phyloP scores from a whole-genome alignment of 2,113 vertebrate genomes.

The Pluvialis apricaria region DNA sequence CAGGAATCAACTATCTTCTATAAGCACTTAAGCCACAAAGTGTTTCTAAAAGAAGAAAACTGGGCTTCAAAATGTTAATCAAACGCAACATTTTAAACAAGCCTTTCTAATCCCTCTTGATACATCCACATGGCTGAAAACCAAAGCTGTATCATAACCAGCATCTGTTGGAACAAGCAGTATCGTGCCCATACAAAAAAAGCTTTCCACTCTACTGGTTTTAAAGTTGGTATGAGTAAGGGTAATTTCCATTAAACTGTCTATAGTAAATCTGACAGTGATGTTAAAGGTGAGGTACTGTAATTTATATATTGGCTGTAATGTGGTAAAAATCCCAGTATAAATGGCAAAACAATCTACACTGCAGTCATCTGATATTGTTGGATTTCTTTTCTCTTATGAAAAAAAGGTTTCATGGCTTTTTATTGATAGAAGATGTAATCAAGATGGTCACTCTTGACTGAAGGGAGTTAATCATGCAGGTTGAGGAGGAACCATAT shows the following conservation, averaged over 20 bases:
- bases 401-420: not conserved
- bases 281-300: not conserved
- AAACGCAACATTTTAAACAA: constrained; percentile 36
- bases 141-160: not conserved
- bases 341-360: not conserved
- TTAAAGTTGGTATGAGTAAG: not conserved
- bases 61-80: not conserved
- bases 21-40: not conserved
- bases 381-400: not conserved
- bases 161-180: not conserved
- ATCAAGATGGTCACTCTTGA: not conserved
- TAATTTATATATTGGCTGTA: not conserved
- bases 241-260: not conserved
- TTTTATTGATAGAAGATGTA: constrained; percentile 40
- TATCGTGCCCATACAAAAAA: not conserved
- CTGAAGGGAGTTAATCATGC: constrained; percentile 12
- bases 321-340: not conserved
- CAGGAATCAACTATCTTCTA: constrained; percentile 13
- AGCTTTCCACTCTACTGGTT: not conserved
- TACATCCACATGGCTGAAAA: not conserved
- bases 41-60: constrained; percentile 29
- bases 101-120: not conserved
- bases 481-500: not conserved
- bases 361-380: not conserved
- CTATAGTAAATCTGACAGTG: not conserved